Conservation (phyloP, 2,888 invertebrate genomes). For the Hirtodrosophila trivittata region DNA sequence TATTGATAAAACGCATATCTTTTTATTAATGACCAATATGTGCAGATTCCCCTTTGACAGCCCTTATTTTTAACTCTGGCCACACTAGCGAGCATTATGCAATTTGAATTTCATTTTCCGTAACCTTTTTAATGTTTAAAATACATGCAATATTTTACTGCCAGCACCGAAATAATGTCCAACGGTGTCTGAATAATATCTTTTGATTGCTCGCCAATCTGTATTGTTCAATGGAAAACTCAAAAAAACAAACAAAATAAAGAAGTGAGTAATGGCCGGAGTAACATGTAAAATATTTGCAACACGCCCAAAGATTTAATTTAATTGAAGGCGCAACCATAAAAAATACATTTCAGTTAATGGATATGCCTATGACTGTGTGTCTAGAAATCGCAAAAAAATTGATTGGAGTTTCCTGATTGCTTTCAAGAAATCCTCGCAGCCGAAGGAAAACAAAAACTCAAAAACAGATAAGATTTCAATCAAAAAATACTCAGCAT, state of each 20-base stretch:
- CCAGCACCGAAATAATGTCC: conserved; percentile 16
- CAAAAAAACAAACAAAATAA: conserved; percentile 17
- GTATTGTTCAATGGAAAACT: conserved; percentile 53
- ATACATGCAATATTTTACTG: conserved; percentile 21
- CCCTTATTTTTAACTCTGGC: conserved; percentile 49
- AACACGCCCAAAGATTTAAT: conserved; percentile 51
- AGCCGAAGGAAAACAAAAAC: too few species aligned
- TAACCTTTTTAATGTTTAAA: conserved; percentile 46
- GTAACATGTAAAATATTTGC: conserved; percentile 34
- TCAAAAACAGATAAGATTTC: too few species aligned
- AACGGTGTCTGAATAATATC: conserved; percentile 28
- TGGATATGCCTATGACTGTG: conserved; percentile 42
- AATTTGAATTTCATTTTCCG: conserved; percentile 56
- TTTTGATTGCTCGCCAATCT: conserved; percentile 51
- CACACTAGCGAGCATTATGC: conserved; percentile 17
- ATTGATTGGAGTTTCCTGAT: too few species aligned
- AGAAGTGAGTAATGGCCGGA: conserved; percentile 61
- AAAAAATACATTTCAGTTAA: conserved; percentile 51
- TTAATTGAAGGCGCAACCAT: conserved; percentile 56
- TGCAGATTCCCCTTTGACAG: conserved; percentile 69
- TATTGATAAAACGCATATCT: conserved; percentile 32
- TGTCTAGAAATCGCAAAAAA: too few species aligned
- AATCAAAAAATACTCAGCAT: too few species aligned
- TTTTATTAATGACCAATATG: conserved; percentile 79
- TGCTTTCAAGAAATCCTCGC: too few species aligned